phyloP scores from a whole-genome alignment of 2,797 vertebrate species.

The Malacoraja senta region DNA sequence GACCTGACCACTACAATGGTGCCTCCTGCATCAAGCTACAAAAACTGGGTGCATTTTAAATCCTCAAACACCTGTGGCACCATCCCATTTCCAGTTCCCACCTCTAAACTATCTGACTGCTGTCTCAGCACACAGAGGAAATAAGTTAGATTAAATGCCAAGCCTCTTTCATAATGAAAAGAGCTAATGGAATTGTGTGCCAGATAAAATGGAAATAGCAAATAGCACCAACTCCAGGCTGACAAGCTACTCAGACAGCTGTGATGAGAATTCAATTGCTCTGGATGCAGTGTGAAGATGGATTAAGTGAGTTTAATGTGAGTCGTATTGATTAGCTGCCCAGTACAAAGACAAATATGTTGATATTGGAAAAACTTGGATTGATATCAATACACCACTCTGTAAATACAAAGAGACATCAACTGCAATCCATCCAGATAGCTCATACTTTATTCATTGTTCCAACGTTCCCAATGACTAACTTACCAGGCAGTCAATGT shows the following conservation, averaged over 20 bases:
- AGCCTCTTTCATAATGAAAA: neutral
- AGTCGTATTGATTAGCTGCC: slow-evolving; percentile 35
- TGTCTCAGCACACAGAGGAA: neutral
- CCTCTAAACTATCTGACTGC: neutral
- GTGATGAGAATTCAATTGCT: slow-evolving; percentile 24
- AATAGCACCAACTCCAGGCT: neutral
- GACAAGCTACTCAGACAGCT: neutral
- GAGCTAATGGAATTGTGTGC: neutral
- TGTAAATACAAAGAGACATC: slow-evolving; percentile 3
- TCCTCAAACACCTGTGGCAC: neutral
- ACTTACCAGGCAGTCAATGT: neutral
- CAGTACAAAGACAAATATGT: neutral
- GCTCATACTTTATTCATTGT: neutral
- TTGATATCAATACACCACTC: slow-evolving; percentile 3
- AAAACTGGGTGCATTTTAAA: too few species aligned
- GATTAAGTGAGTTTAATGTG: slow-evolving; percentile 33
- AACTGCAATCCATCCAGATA: neutral
- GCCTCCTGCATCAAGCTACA: neutral
- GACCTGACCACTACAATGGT: neutral
- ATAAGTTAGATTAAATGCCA: neutral
- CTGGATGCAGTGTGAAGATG: neutral
- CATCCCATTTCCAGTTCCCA: neutral
- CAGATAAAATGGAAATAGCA: neutral
- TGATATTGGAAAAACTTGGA: neutral
- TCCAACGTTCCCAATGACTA: neutral